A percentile compares a stretch with the other conserved stretches of the same genome.
These are phyloP conservation scores for Australoheros scitulus DNA, from an alignment of 2,113 vertebrate genomes.

Conservation along the genomic window DNA sequence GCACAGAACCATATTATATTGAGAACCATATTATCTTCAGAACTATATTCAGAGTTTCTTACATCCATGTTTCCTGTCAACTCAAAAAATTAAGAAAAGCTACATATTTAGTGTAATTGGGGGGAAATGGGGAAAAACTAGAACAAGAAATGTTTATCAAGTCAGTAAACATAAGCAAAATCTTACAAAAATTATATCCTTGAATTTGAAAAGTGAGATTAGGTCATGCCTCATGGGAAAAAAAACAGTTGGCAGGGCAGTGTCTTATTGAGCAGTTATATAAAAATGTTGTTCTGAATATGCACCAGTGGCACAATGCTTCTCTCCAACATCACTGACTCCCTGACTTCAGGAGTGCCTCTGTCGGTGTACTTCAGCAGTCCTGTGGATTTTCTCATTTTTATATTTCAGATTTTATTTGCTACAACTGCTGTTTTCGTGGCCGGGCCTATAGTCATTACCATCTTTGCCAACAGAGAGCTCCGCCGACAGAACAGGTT, in stretches of 20 bases:
- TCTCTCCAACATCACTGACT: slow-evolving; percentile 39
- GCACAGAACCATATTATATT: too few species aligned
- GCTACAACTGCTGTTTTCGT: slow-evolving; percentile 61
- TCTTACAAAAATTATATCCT: too few species aligned
- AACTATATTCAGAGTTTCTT: too few species aligned
- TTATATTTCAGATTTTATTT: slow-evolving; percentile 72
- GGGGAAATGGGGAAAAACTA: too few species aligned
- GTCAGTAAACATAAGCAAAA: background rate
- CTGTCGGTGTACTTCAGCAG: slow-evolving; percentile 68
- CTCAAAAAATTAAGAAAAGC: too few species aligned
- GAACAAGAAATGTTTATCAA: background rate
- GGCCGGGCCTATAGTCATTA: slow-evolving; percentile 69
- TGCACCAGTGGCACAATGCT: slow-evolving; percentile 30
- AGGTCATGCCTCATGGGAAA: background rate
- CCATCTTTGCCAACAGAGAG: slow-evolving; percentile 56
- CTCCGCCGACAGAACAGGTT: slow-evolving; percentile 74
- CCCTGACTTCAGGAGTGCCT: slow-evolving; percentile 31
- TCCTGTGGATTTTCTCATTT: slow-evolving; percentile 66
- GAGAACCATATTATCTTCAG: too few species aligned
- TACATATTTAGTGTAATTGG: too few species aligned
- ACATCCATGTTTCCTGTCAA: too few species aligned
- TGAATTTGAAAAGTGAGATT: background rate
- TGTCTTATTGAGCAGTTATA: background rate
- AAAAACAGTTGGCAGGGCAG: background rate
- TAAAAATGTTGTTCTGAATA: background rate